phyloP scores from a whole-genome alignment of 2,113 vertebrate species.

The Polyodon spathula region DNA sequence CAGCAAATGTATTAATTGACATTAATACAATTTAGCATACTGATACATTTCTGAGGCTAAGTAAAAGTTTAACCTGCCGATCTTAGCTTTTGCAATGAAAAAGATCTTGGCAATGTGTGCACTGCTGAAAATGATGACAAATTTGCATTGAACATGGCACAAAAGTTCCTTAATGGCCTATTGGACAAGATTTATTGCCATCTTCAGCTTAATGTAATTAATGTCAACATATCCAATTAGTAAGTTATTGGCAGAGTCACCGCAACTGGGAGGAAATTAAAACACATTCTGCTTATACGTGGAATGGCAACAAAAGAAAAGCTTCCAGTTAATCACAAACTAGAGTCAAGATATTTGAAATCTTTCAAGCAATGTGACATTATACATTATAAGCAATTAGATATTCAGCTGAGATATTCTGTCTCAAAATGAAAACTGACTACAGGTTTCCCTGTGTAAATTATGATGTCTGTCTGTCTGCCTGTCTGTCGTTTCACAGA shows the following conservation, averaged over 20 bases:
- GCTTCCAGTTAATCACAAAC: slow-evolving; percentile 1
- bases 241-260: slow-evolving; percentile 12
- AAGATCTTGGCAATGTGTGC: slow-evolving; percentile 4
- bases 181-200: slow-evolving; percentile 16
- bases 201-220: slow-evolving; percentile 19
- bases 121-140: slow-evolving; percentile 12
- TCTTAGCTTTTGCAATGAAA: neutral
- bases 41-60: no score
- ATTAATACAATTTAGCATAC: no score
- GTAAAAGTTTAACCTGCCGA: neutral
- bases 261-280: slow-evolving; percentile 9
- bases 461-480: neutral
- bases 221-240: slow-evolving; percentile 18
- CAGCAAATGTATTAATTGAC: no score
- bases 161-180: slow-evolving; percentile 14
- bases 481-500: no score
- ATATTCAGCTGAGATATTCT: neutral
- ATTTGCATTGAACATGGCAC: slow-evolving; percentile 8
- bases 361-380: neutral
- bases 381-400: neutral
- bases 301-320: slow-evolving; percentile 4
- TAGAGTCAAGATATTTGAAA: neutral
- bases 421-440: slow-evolving; percentile 6
- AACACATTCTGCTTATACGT: neutral
- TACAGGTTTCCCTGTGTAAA: neutral